Conservation (phyloP, 1,140 invertebrate genomes). For the Brachionus sp. region DNA sequence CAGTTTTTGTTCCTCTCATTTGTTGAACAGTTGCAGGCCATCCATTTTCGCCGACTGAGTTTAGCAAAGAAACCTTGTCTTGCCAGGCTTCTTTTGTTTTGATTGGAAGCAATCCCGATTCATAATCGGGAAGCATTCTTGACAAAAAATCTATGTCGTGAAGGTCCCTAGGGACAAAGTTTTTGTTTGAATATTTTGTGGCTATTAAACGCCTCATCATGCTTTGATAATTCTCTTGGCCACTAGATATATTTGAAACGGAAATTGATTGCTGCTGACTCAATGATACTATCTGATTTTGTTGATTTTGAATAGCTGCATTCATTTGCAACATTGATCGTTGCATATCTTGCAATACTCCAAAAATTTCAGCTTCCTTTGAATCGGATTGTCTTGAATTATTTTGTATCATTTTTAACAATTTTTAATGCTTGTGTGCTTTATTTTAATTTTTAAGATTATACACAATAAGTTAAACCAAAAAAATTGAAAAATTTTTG, state of each 20-base stretch:
- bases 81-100: constrained; percentile 16
- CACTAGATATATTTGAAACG: background rate
- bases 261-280: background rate
- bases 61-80: background rate
- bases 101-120: background rate
- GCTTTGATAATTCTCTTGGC: background rate
- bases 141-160: constrained; percentile 12
- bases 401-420: background rate
- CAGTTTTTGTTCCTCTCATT: background rate
- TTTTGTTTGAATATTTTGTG: background rate
- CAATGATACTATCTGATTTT: background rate
- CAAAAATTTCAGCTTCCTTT: background rate
- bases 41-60: background rate
- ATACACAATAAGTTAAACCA: no score
- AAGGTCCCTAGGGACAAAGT: background rate
- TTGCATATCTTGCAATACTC: background rate
- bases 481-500: background rate
- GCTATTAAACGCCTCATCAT: background rate
- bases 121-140: background rate
- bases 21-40: background rate
- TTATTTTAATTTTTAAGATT: no score
- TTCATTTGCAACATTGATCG: background rate
- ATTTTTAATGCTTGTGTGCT: background rate
- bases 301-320: background rate
- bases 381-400: background rate